Conservation (phyloP, 2,888 invertebrate species). For the Nephrotoma guestfalica region DNA sequence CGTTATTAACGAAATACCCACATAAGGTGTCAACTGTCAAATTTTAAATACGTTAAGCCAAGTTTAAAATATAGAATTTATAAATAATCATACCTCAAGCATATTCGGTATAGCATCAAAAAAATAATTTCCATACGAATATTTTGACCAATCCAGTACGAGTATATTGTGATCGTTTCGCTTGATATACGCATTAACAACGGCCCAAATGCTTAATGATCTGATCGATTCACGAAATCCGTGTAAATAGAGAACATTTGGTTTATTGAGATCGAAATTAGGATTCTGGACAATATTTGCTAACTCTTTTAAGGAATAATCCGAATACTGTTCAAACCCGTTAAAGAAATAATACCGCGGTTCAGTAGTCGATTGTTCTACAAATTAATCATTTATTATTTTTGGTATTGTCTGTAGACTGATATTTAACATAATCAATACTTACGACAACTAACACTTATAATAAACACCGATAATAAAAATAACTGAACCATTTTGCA, state of each 20-base stretch:
- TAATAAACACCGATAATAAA: too few relatives aligned
- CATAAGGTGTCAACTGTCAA: neutral
- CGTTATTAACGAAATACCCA: slow-evolving; percentile 11
- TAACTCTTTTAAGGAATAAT: too few relatives aligned
- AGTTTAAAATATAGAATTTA: neutral
- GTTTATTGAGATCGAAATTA: neutral
- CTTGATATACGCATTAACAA: neutral
- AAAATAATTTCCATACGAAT: neutral
- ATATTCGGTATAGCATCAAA: neutral
- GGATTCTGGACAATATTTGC: neutral
- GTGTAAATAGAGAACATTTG: neutral
- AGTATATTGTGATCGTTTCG: neutral
- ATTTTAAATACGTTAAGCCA: neutral
- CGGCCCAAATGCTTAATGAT: neutral
- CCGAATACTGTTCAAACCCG: too few relatives aligned
- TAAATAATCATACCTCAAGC: neutral
- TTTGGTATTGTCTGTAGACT: too few relatives aligned
- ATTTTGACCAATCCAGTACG: neutral
- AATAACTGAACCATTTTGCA: too few relatives aligned
- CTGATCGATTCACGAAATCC: neutral
- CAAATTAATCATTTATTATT: too few relatives aligned
- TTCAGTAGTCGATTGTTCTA: too few relatives aligned
- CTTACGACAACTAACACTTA: too few relatives aligned
- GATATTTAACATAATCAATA: too few relatives aligned
- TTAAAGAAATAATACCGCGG: too few relatives aligned